Evolutionary conservation across 92 coral and sea anemone genomes (phyloP), one percentile per base, ranked within the genome.

Genomic region (Paragorgia papillata): DNA sequence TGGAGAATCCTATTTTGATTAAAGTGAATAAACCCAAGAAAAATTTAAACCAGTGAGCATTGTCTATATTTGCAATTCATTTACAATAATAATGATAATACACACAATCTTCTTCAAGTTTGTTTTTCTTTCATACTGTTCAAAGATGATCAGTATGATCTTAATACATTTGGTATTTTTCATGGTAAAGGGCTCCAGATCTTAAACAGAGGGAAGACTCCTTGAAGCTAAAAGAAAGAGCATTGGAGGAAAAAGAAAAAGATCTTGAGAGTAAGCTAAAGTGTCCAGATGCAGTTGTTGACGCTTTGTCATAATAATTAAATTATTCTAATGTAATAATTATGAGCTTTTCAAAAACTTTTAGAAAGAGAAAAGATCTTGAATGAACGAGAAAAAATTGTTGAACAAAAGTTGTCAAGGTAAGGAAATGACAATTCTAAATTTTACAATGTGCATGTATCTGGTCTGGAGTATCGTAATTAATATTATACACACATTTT

Each of bases 391-490:
- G 97, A 90, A 63, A 88, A 85, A 70, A n/a, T 82, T 40, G 51
- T 95, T 73, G 95, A 95, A 48, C 90, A 89, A 21, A 95, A 86
- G 83, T 76, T 90, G 25, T 76, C 90, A 49, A 85, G 96, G 96
- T 90, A 85, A 25, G 46, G 44, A n/a, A 61, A 60, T 7, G 50
- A 33, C 35, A 25, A 1, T 19, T 24, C 15, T 24, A 59, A 27
- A 21, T 59, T n/a, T n/a, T n/a, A n/a, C n/a, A n/a, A n/a, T n/a
- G n/a, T n/a, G n/a, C n/a, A n/a, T n/a, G n/a, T n/a, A n/a, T n/a
- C n/a, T n/a, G n/a, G n/a, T n/a, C n/a, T n/a, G n/a, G n/a, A n/a
- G n/a, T n/a, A n/a, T n/a, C n/a, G n/a, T n/a, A n/a, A n/a, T n/a
- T n/a, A n/a, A n/a, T n/a, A n/a, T n/a, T n/a, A n/a, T n/a, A n/a